A percentile compares a stretch with the other conserved stretches of the same genome.
These are phyloP conservation scores for Holotrichia oblita DNA, from an alignment of 1,140 invertebrate genomes.

Conservation along the genomic window DNA sequence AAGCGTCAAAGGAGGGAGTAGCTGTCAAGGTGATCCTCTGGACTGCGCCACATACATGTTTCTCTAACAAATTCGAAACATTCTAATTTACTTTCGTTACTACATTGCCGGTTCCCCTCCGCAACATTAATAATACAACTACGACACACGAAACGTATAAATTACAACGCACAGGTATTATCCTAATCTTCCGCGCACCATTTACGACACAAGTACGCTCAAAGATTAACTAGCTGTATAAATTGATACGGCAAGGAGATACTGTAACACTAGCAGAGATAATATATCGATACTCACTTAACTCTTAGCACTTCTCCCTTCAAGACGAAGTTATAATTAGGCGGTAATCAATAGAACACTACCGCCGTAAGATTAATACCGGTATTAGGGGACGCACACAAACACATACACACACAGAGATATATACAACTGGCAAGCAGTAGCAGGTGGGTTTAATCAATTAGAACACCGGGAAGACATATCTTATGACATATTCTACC, in stretches of 20 bases:
- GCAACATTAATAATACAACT: too few species aligned
- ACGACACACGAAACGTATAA: neutral
- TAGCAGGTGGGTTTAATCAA: slow-evolving; percentile 35
- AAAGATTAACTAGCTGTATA: neutral
- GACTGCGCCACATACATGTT: too few species aligned
- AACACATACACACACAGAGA: neutral
- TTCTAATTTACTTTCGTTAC: too few species aligned
- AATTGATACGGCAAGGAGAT: neutral
- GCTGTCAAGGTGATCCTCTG: too few species aligned
- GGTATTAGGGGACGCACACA: neutral
- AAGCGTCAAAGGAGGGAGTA: too few species aligned
- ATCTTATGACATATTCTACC: neutral
- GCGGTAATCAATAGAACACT: slow-evolving; percentile 4
- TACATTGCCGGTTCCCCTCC: too few species aligned
- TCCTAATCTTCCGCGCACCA: too few species aligned
- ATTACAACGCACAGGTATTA: neutral
- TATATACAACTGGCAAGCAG: neutral
- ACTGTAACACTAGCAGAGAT: neutral
- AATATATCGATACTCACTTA: slow-evolving; percentile 17
- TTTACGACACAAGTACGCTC: neutral
- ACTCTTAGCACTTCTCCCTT: neutral
- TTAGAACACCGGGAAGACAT: slow-evolving; percentile 12
- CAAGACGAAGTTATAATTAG: slow-evolving; percentile 27
- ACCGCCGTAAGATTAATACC: slow-evolving; percentile 11
- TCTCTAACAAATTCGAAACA: too few species aligned